Conservation (phyloP, 2,113 vertebrate species). For the Hydrochoerus hydrochaeris region DNA sequence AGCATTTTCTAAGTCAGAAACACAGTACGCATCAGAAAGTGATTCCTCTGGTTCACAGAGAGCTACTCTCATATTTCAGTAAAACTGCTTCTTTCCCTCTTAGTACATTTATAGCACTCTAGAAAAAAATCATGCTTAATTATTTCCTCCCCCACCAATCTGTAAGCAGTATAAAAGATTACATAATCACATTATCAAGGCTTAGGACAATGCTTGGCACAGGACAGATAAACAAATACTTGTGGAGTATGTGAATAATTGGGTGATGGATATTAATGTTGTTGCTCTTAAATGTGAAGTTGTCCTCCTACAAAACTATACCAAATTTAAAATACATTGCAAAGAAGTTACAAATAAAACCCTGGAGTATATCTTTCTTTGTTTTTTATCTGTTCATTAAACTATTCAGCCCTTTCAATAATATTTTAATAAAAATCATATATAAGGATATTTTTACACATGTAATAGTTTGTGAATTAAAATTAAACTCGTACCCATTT, state of each 20-base stretch:
- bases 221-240: not conserved
- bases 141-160: not conserved
- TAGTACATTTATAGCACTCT: not conserved
- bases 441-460: no score
- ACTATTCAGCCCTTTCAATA: not conserved
- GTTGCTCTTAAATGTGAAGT: not conserved
- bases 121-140: not conserved
- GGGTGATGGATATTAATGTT: not conserved
- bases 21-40: not conserved
- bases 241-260: not conserved
- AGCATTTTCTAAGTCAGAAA: not conserved
- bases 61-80: not conserved
- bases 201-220: not conserved
- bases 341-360: not conserved
- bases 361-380: not conserved
- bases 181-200: not conserved
- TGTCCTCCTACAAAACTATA: not conserved
- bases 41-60: not conserved
- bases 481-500: not conserved
- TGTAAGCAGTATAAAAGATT: not conserved
- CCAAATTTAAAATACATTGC: not conserved
- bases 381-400: not conserved
- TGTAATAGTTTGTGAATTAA: no score
- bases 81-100: not conserved
- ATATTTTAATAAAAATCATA: no score